Evolutionary conservation across 2,888 invertebrate species (phyloP), one percentile per base, ranked within the genome.

Genomic region (Panorpa germanica): DNA sequence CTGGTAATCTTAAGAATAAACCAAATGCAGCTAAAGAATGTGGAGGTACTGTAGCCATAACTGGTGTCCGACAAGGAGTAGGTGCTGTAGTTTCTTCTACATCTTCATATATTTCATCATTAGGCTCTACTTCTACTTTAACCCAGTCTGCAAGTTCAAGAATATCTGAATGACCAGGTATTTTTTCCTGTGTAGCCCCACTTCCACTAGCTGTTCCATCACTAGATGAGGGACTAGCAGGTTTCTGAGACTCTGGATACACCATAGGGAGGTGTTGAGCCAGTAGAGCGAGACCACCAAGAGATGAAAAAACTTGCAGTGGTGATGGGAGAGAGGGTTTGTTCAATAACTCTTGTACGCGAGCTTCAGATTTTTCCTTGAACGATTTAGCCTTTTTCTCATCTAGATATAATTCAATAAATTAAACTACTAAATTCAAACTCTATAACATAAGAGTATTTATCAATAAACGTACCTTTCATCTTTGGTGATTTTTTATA

Each of bases 21-120:
- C 85, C 85, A 47, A 93, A 82, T 9, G 90, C 88, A 2, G 85
- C 76, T 38, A 93, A 63, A 25, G 90, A 86, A 57, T 91, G 91
- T 31, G 85, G 77, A 5, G 91, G 90, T 32, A 81, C 75, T 29
- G 70, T 65, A n/a, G 66, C 63, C 5, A 63, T 59, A 3, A 60
- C 53, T 3, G 61, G 44, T 12, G 59, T 46, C 40, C 63, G 63
- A 1, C 63, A 49, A 3, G 63, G 48, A 6, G 63, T 52, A 37
- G 58, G 59, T 4, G 61, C 54, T 13, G 50, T 42, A 6, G 50
- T 50, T 39, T 69, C 70, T 37, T 68, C 69, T 9, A 66, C 42
- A 40, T 71, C 68, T 41, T 70, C 68, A 41, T 67, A 68, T 18
- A 63, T 61, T 29, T 69, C 68, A 33, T 68, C 69, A 38, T 59